Conservation (phyloP, 2,113 vertebrate species). For the Melanocharis versteri region DNA sequence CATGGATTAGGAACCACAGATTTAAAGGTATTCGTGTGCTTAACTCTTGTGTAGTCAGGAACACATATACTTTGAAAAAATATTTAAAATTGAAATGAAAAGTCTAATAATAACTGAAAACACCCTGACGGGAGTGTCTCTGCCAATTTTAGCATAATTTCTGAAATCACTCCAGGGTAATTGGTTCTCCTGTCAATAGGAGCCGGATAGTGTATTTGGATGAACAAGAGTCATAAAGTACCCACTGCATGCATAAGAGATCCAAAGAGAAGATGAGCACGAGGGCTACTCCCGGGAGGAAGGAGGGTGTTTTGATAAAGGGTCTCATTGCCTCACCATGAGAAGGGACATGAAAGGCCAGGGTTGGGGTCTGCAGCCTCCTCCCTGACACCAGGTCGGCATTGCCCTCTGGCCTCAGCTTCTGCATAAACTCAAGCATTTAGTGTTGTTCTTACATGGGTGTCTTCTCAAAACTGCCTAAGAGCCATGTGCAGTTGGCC, state of each 20-base stretch:
- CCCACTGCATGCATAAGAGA: neutral
- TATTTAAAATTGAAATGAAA: neutral
- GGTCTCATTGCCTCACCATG: neutral
- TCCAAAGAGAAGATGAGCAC: neutral
- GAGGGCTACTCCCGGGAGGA: neutral
- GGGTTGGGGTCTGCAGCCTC: neutral
- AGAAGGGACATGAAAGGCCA: neutral
- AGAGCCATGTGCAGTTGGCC: neutral
- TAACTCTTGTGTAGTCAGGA: neutral
- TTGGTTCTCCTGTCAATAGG: neutral
- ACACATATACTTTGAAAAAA: neutral
- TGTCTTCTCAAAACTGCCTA: neutral
- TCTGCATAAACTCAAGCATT: neutral
- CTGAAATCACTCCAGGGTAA: neutral
- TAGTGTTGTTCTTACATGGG: neutral
- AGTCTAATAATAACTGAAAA: neutral
- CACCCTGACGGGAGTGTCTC: neutral
- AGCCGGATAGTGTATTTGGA: neutral
- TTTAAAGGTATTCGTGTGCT: neutral
- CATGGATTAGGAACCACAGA: neutral
- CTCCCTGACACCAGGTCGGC: neutral
- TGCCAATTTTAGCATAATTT: neutral
- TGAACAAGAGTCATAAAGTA: neutral
- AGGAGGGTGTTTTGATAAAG: neutral
- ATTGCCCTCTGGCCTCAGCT: neutral